Conservation (phyloP, 2,888 invertebrate species). For the Caprella mutica region DNA sequence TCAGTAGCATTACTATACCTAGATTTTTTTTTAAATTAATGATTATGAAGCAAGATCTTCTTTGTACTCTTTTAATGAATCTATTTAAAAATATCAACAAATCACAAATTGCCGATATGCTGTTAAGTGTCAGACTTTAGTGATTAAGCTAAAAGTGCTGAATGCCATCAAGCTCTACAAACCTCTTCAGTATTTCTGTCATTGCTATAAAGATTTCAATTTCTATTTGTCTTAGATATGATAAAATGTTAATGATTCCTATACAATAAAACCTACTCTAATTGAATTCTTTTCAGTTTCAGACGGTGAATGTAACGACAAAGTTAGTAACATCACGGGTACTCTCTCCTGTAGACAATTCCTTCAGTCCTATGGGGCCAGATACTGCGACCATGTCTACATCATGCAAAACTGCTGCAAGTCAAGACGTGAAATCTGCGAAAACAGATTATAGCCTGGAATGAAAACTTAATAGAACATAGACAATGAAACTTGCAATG, state of each 20-base stretch:
- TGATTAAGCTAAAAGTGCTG: neutral
- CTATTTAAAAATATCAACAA: too few species aligned
- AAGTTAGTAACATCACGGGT: conserved; percentile 38
- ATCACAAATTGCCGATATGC: too few species aligned
- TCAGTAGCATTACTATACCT: too few species aligned
- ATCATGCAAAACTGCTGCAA: conserved; percentile 44
- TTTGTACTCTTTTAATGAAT: too few species aligned
- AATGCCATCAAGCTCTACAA: neutral
- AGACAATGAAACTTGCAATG: too few species aligned
- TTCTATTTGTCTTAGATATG: too few species aligned
- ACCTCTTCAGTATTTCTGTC: neutral
- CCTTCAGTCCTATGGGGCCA: conserved; percentile 42
- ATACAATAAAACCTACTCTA: too few species aligned
- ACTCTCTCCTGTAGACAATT: conserved; percentile 44
- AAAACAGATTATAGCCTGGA: conserved; percentile 7
- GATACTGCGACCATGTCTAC: conserved; percentile 44
- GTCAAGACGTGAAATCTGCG: conserved; percentile 38
- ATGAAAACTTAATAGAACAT: too few species aligned
- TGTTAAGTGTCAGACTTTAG: conserved; percentile 4
- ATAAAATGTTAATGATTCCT: too few species aligned
- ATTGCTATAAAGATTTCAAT: neutral
- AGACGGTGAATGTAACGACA: conserved; percentile 38
- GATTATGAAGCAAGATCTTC: too few species aligned
- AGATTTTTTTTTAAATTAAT: too few species aligned
- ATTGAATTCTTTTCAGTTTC: conserved; percentile 4